Evolutionary conservation across 2,797 vertebrate species (phyloP).

Genomic region (Artibeus jamaicensis): DNA sequence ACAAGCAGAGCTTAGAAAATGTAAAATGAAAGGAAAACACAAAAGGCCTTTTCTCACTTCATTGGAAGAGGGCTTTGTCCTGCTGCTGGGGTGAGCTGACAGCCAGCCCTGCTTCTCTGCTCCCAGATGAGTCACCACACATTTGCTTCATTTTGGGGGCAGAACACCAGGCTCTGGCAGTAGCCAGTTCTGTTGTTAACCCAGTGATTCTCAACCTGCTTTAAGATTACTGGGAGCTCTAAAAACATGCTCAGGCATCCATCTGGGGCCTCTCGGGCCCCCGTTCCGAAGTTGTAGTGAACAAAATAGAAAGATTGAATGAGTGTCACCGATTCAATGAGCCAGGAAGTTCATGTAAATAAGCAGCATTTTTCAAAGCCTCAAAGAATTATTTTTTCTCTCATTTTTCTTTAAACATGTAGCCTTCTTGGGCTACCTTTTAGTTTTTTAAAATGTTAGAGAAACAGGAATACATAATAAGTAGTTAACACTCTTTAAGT

Average conservation of each 20-base stretch:
- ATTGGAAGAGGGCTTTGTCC: background rate
- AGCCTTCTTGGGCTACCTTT: background rate
- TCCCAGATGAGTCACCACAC: background rate
- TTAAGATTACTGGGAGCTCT: background rate
- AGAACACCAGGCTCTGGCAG: background rate
- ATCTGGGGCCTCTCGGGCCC: background rate
- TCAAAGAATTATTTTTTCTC: background rate
- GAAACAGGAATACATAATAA: background rate
- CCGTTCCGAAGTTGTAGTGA: background rate
- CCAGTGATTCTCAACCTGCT: background rate
- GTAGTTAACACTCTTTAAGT: background rate
- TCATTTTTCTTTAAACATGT: background rate
- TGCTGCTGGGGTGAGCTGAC: background rate
- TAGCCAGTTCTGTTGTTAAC: background rate
- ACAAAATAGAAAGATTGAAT: background rate
- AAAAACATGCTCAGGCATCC: background rate
- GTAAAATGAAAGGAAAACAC: background rate
- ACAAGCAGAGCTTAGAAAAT: constrained; percentile 28
- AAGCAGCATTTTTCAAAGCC: background rate
- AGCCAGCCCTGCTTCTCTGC: background rate
- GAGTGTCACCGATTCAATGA: background rate
- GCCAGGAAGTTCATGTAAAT: background rate
- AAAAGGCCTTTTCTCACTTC: background rate
- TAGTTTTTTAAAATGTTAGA: background rate
- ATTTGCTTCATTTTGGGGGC: background rate